Evolutionary conservation across 2,888 invertebrate genomes (phyloP), one percentile per base, ranked within the genome.

Genomic region (Magallana nippona): DNA sequence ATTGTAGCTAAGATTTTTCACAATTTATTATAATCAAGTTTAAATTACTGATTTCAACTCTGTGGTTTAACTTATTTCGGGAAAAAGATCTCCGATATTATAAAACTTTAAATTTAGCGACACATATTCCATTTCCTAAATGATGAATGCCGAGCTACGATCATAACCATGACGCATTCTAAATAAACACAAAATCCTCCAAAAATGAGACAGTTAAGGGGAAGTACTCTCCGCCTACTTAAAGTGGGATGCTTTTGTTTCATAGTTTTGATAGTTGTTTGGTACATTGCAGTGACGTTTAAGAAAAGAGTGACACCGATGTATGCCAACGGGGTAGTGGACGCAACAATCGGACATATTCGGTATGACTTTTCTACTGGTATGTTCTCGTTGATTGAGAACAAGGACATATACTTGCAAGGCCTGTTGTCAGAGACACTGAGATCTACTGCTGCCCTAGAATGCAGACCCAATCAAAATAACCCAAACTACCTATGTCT

Each of bases 321-420:
- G 55, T 79, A 88, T 55, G 86, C 87, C 17, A 83, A 86, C 27
- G 87, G 86, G n/a, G 87, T 90, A 8, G 83, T 86, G 60, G 87
- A 88, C 22, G 82, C 87, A 5, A 62, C 62, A 79, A 71, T 89
- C 0, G 89, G 89, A 32, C 84, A 88, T 27, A 85, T 90, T 22
- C 86, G 87, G 11, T 88, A 88, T 88, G 89, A 90, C 77, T 90
- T 90, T 63, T 87, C 87, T n/a, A 90, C 89, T 17, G 89, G 89
- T 32, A 82, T 90, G 32, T 88, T 86, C 81, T 86, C 88, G 58
- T 86, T 88, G 10, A 86, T 82, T 19, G 82, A 85, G 19, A 81
- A 82, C n/a, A 32, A 19, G 27, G 81, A 82, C 11, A 78, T 58
- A 5, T 86, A 86, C 77, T n/a, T 86, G 10, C 83, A 86, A 32